A percentile compares a stretch with the other conserved stretches of the same genome.
Conservation (phyloP, 2,113 vertebrate species). For the Aviceda subcristata region DNA sequence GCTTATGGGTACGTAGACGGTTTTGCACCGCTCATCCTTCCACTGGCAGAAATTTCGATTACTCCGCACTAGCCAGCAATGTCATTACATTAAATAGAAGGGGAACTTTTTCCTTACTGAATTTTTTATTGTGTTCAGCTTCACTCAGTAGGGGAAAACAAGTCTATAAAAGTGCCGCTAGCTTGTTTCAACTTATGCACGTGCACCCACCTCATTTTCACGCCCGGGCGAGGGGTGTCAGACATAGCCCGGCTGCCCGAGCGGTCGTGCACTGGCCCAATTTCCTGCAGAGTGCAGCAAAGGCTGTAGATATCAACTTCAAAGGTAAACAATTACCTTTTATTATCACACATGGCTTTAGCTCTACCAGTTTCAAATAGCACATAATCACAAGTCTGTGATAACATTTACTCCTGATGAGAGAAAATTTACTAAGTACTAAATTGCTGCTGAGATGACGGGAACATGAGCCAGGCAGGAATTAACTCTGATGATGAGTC, state of each 20-base stretch:
- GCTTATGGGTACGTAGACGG: not conserved
- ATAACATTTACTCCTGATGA: conserved; percentile 62
- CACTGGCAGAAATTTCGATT: not conserved
- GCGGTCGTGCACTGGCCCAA: not conserved
- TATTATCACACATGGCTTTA: conserved; percentile 64
- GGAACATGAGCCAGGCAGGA: conserved; percentile 55
- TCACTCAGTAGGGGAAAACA: not conserved
- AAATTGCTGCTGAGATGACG: conserved; percentile 62
- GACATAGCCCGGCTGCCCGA: not conserved
- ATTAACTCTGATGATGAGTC: conserved; percentile 54
- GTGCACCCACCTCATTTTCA: not conserved
- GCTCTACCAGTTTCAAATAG: conserved; percentile 59
- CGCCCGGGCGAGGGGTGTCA: not conserved
- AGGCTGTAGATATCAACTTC: conserved; percentile 23
- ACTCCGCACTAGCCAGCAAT: not conserved
- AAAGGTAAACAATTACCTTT: conserved; percentile 70
- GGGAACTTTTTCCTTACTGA: not conserved
- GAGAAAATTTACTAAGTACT: conserved; percentile 61
- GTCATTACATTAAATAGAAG: not conserved
- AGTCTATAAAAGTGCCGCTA: not conserved
- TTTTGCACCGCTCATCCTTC: not conserved
- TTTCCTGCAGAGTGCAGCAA: not conserved
- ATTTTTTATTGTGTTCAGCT: not conserved
- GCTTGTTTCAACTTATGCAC: not conserved
- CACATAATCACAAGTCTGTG: conserved; percentile 60